Percentiles rank a stretch among this genome's conserved stretches.
Conservation (phyloP, 2,888 invertebrate species). For the Cheilosia variabilis region DNA sequence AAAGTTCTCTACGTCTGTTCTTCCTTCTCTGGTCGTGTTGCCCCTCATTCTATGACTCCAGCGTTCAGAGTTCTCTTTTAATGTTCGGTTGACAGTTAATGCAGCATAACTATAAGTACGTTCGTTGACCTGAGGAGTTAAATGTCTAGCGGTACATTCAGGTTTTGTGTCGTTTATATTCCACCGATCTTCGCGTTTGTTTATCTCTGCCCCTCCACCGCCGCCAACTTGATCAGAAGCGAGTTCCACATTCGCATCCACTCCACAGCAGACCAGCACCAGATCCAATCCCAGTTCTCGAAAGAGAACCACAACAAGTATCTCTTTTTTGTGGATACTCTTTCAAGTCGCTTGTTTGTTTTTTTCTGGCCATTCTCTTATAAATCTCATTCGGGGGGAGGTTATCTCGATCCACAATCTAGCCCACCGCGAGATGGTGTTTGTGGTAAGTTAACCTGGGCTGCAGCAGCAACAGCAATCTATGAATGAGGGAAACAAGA, state of each 20-base stretch:
- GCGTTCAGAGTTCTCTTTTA: constrained; percentile 32
- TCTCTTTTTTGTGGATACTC: constrained; percentile 33
- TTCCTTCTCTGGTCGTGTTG: constrained; percentile 18
- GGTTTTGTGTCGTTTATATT: constrained; percentile 74
- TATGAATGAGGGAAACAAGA: constrained; percentile 69
- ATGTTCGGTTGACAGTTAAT: constrained; percentile 69
- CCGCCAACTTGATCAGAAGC: constrained; percentile 13
- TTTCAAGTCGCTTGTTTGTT: constrained; percentile 25
- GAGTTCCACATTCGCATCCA: constrained; percentile 2
- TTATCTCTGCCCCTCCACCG: constrained; percentile 38
- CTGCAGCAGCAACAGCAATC: constrained; percentile 29
- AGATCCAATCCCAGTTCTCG: constrained; percentile 34
- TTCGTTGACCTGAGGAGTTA: constrained; percentile 78
- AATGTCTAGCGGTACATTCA: constrained; percentile 78
- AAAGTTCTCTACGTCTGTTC: not conserved
- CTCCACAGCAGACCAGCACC: not conserved
- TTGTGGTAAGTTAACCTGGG: not conserved
- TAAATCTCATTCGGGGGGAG: constrained; percentile 49
- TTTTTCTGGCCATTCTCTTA: constrained; percentile 35
- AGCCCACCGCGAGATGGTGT: not conserved
- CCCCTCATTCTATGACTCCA: not conserved
- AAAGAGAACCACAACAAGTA: constrained; percentile 33
- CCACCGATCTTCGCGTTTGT: constrained; percentile 63
- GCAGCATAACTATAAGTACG: constrained; percentile 77
- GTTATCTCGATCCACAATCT: constrained; percentile 33